These are phyloP conservation scores for Colostygia pectinataria DNA, from an alignment of 2,888 invertebrate species.

Conservation along the genomic window DNA sequence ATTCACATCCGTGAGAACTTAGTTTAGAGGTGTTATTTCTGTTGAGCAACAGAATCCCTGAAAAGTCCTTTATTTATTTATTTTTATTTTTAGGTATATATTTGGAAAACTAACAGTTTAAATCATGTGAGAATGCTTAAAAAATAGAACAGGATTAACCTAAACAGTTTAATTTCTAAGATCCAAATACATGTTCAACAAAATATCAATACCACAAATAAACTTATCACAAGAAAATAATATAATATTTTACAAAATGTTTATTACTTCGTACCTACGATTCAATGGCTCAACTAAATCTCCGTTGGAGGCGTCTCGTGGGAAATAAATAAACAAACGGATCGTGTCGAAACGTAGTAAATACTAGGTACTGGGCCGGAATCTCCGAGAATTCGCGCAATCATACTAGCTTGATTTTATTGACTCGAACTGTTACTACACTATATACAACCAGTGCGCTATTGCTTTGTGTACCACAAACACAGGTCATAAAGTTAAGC, in stretches of 20 bases:
- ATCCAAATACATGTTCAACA: too few species aligned
- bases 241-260: too few species aligned
- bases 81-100: too few species aligned
- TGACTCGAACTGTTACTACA: constrained; percentile 33
- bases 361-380: constrained; percentile 60
- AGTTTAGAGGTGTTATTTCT: constrained; percentile 31
- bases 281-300: constrained; percentile 57
- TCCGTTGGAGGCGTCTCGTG: constrained; percentile 57
- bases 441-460: too few species aligned
- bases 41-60: background rate
- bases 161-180: too few species aligned
- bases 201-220: too few species aligned
- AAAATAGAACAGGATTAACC: too few species aligned
- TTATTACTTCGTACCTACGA: background rate
- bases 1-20: constrained; percentile 27
- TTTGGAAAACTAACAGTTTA: too few species aligned
- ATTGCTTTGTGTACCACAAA: background rate
- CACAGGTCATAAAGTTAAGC: too few species aligned
- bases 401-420: constrained; percentile 47
- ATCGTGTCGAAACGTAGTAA: constrained; percentile 59
- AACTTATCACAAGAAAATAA: too few species aligned
- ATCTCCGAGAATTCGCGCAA: constrained; percentile 67
- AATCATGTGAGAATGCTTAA: too few species aligned
- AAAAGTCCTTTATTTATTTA: too few species aligned
- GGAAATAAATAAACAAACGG: constrained; percentile 55